Percentiles rank a stretch among this genome's conserved stretches.
Conservation (phyloP, 1,140 invertebrate species). For the Drosophila ogumai region DNA sequence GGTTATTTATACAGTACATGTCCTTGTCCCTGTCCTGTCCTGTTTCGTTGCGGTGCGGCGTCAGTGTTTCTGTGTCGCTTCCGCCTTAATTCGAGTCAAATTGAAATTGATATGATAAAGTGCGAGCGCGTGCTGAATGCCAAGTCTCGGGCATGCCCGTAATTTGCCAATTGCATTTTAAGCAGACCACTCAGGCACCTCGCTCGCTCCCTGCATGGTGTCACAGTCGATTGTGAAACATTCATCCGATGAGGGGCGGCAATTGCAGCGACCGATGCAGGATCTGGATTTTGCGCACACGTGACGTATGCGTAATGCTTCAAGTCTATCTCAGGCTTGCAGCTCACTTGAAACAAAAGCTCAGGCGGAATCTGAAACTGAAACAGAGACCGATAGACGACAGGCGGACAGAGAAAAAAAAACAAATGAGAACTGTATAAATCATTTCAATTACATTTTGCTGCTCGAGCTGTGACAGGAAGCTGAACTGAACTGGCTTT, state of each 20-base stretch:
- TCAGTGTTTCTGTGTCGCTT: constrained; percentile 26
- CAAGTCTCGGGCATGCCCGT: constrained; percentile 58
- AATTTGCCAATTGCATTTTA: constrained; percentile 81
- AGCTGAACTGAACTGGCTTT: constrained; percentile 65
- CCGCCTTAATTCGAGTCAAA: constrained; percentile 56
- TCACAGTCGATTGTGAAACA: constrained; percentile 45
- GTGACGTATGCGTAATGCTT: constrained; percentile 40
- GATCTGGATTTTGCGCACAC: constrained; percentile 30
- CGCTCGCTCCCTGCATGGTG: constrained; percentile 21
- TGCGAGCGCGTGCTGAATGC: constrained; percentile 47
- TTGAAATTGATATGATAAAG: constrained; percentile 81
- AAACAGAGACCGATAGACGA: constrained; percentile 4
- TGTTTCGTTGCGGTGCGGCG: constrained; percentile 35
- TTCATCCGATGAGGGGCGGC: constrained; percentile 27
- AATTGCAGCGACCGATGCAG: constrained; percentile 8
- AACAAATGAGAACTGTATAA: constrained; percentile 73
- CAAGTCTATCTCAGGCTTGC: constrained; percentile 14
- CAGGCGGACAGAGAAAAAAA: neutral
- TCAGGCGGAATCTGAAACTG: neutral
- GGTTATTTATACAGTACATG: constrained; percentile 54
- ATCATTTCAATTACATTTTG: constrained; percentile 82
- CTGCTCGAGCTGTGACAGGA: constrained; percentile 73
- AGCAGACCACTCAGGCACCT: constrained; percentile 42
- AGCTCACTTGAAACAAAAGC: constrained; percentile 12
- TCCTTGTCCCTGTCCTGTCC: constrained; percentile 17